These are phyloP conservation scores for Dolomedes plantarius DNA, from an alignment of 2,888 invertebrate genomes.

Conservation along the genomic window DNA sequence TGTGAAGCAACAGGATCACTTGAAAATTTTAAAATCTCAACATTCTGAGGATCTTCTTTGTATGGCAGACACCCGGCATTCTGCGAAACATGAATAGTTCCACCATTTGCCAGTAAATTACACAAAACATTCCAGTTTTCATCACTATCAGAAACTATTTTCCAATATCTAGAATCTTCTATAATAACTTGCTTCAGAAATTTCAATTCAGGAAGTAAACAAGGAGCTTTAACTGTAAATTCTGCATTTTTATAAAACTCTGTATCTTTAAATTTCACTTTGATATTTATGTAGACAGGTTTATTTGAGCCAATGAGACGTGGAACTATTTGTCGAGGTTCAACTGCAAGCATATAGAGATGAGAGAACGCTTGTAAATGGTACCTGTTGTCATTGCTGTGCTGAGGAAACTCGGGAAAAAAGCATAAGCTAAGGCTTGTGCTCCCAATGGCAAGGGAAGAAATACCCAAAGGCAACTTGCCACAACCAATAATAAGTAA, in stretches of 20 bases:
- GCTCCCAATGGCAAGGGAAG: constrained; percentile 90
- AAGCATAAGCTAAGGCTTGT: constrained; percentile 92
- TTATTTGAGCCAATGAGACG: constrained; percentile 88
- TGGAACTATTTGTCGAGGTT: constrained; percentile 91
- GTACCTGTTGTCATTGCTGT: constrained; percentile 96
- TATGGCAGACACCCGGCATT: constrained; percentile 92
- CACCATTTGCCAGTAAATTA: constrained; percentile 75
- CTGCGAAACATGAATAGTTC: constrained; percentile 87
- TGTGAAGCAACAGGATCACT: constrained; percentile 72
- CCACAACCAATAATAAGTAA: constrained; percentile 96
- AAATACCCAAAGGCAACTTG: constrained; percentile 81
- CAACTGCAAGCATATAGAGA: constrained; percentile 94
- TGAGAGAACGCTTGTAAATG: constrained; percentile 98
- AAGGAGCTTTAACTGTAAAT: constrained; percentile 81
- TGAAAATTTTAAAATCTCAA: constrained; percentile 73
- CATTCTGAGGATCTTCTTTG: constrained; percentile 84
- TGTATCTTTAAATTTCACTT: constrained; percentile 78
- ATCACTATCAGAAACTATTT: constrained; percentile 87
- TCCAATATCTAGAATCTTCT: constrained; percentile 92
- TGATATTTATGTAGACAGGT: constrained; percentile 88
- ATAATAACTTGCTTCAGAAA: constrained; percentile 84
- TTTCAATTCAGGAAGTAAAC: constrained; percentile 88
- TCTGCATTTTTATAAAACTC: constrained; percentile 67
- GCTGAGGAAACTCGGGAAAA: constrained; percentile 97
- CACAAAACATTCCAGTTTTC: constrained; percentile 87